Evolutionary conservation across 2,888 invertebrate genomes (phyloP).

Genomic region (Elgonia sp.): DNA sequence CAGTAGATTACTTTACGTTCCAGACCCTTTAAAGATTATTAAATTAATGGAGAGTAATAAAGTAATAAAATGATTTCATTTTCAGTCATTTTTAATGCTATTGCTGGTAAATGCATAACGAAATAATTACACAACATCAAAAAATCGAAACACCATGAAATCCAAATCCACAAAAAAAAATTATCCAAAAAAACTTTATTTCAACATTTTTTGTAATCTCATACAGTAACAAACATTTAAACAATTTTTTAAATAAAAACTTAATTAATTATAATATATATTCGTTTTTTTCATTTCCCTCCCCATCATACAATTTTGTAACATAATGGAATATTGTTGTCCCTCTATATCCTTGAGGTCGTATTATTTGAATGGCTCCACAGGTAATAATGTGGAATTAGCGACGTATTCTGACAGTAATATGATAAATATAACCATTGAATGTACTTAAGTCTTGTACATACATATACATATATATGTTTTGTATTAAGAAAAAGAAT

Average conservation of each 20-base stretch:
- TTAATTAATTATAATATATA: too few relatives aligned
- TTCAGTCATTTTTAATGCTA: neutral
- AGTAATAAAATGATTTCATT: constrained; percentile 16
- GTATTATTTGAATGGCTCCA: neutral
- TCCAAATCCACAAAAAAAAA: too few relatives aligned
- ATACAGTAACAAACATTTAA: too few relatives aligned
- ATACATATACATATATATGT: neutral
- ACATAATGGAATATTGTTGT: too few relatives aligned
- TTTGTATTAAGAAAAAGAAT: neutral
- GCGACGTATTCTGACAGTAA: constrained; percentile 67
- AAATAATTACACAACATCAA: neutral
- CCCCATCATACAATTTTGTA: too few relatives aligned
- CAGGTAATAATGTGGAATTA: constrained; percentile 79
- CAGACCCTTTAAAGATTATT: constrained; percentile 22
- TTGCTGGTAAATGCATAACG: neutral
- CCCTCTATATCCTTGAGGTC: too few relatives aligned
- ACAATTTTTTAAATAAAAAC: too few relatives aligned
- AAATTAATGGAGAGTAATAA: constrained; percentile 33
- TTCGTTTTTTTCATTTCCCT: too few relatives aligned
- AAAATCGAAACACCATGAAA: too few relatives aligned
- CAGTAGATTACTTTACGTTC: constrained; percentile 16
- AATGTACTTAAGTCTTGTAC: constrained; percentile 77
- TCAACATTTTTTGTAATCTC: too few relatives aligned
- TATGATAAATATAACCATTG: constrained; percentile 80
- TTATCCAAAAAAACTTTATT: too few relatives aligned